Evolutionary conservation across 2,797 vertebrate genomes (phyloP).

Genomic region (Gouania willdenowi): DNA sequence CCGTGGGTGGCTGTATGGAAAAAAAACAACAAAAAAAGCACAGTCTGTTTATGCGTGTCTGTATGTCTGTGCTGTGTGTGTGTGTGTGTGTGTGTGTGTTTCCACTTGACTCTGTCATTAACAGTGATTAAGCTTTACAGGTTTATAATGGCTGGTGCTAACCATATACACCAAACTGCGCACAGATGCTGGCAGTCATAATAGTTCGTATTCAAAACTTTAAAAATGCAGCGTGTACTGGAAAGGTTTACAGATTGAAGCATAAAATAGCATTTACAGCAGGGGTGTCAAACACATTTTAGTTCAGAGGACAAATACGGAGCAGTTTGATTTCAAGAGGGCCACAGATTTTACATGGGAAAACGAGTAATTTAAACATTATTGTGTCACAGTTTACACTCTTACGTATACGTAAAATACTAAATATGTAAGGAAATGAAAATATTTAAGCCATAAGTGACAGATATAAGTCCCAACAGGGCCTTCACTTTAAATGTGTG

Average conservation of each 20-base stretch:
- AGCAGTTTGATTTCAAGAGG: too few relatives aligned
- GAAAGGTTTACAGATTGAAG: not conserved
- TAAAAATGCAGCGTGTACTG: conserved; percentile 61
- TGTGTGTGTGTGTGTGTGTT: conserved; percentile 57
- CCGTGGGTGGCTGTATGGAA: conserved; percentile 72
- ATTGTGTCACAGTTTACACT: too few relatives aligned
- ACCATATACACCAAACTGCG: conserved; percentile 68
- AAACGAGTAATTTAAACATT: too few relatives aligned
- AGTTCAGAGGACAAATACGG: too few relatives aligned
- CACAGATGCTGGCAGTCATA: conserved; percentile 61
- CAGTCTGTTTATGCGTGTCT: conserved; percentile 10
- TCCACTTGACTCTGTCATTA: conserved; percentile 72
- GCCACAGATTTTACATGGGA: too few relatives aligned
- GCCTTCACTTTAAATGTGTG: too few relatives aligned
- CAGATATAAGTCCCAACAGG: too few relatives aligned
- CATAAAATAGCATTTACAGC: not conserved
- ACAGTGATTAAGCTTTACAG: conserved; percentile 74
- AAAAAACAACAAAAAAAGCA: conserved; percentile 67
- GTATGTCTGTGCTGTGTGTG: conserved; percentile 20
- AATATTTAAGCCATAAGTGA: too few relatives aligned
- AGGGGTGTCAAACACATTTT: too few relatives aligned
- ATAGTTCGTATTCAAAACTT: conserved; percentile 49
- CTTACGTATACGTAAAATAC: too few relatives aligned
- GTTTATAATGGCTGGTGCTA: conserved; percentile 71
- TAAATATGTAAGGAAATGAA: too few relatives aligned